Base-by-base conservation (phyloP, 53 echinoderm and acorn worm genomes). In the Paelopatides confundens region DNA sequence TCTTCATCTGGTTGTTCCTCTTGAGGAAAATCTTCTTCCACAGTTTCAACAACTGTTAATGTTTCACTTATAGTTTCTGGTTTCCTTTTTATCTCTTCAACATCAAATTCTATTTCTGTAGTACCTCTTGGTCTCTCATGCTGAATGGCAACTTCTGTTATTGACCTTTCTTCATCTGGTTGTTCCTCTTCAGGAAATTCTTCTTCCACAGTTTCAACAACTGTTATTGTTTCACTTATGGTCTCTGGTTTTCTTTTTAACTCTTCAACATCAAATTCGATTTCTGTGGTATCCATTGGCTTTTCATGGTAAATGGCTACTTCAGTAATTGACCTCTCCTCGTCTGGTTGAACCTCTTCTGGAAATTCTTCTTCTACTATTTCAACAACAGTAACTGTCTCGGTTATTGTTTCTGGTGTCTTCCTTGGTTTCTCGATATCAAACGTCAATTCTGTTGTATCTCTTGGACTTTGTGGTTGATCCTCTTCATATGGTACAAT, bases 311-410 rank as follows among this genome's bases (percentile, higher is more conserved):
- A 82, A 84, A 89, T 83, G 35, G 82, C 83, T 37, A 84, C 84
- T 24, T 62, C 84, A 54, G 71, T 70, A 31, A 21, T 27, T 15
- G 83, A 71, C 36, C 51, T 37, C n/a, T 82, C 84, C 37, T 84
- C 71, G 17, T 37, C 70, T 34, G 70, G 70, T 54, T 29, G 58
- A 36, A 76, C 76, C 53, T 84, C 62, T 15, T 69, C 40, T 76
- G 53, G 40, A 31, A 26, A 58, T 46, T 74, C 87, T 31, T 74
- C 87, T 64, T 85, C 65, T 21, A 85, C 85, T 17, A 43, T 68
- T 82, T 89, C 89, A 21, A 92, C 67, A 33, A 67, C 39, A 64
- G 79, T 67, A 31, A 92, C 79, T 43, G 81, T 74, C 50, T 90
- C 88, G 36, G 90, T 86, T 39, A 39, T 17, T 15, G 39, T 23